Conservation (phyloP, 2,113 vertebrate genomes). For the Ifrita kowaldi region DNA sequence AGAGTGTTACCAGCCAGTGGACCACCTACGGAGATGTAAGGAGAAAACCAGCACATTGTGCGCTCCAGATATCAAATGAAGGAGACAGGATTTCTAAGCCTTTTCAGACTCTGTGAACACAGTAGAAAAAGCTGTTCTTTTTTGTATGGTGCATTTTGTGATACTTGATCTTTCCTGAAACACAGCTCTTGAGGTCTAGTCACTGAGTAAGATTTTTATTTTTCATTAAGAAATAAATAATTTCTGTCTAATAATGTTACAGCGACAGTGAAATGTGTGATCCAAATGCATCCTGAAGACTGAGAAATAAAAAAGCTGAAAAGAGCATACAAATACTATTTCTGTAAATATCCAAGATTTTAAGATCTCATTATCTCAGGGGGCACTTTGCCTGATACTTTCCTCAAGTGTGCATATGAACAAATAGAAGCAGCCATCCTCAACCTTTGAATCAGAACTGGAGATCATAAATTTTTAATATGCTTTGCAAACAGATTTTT, state of each 20-base stretch:
- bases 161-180: background rate
- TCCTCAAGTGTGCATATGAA: background rate
- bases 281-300: background rate
- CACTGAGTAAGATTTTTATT: background rate
- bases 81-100: background rate
- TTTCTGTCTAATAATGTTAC: background rate
- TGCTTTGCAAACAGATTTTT: background rate
- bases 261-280: background rate
- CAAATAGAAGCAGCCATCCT: background rate
- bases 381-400: background rate
- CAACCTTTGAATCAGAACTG: background rate
- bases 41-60: background rate
- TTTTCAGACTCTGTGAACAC: background rate
- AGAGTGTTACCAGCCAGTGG: background rate
- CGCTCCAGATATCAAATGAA: background rate
- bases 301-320: background rate
- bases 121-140: background rate
- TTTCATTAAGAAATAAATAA: background rate
- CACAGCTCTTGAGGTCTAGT: background rate
- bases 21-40: background rate
- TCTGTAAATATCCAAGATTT: background rate
- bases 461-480: background rate
- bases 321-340: background rate
- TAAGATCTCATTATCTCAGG: background rate
- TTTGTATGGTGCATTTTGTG: background rate